A percentile compares a stretch with the other conserved stretches of the same genome.
These are phyloP conservation scores for Ptychochromis oligacanthus DNA, from an alignment of 2,113 vertebrate genomes.

Conservation along the genomic window DNA sequence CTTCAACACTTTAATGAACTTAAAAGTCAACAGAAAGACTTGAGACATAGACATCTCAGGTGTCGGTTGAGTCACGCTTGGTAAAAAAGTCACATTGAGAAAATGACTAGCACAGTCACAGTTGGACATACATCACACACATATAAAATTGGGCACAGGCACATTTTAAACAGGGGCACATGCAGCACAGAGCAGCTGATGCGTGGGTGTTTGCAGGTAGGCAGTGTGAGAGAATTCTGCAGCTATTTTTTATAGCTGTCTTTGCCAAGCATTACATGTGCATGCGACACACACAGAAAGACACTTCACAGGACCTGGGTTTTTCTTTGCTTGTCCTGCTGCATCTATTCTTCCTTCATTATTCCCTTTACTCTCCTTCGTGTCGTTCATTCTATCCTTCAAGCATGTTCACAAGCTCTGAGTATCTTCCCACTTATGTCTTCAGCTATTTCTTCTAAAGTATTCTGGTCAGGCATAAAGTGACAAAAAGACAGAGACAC, in stretches of 20 bases:
- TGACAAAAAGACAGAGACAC: not conserved
- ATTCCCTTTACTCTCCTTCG: not conserved
- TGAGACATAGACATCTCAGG: conserved; percentile 12
- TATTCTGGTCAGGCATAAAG: not conserved
- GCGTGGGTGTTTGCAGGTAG: conserved; percentile 74
- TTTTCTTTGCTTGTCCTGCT: not conserved
- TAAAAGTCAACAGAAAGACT: not conserved
- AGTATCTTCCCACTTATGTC: not conserved
- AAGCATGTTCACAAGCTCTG: not conserved
- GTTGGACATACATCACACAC: conserved; percentile 46
- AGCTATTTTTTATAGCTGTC: conserved; percentile 42
- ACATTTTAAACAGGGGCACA: conserved; percentile 42
- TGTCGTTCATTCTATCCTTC: not conserved
- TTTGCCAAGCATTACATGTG: conserved; percentile 35
- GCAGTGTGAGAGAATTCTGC: conserved; percentile 54
- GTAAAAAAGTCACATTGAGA: not conserved
- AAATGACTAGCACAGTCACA: conserved; percentile 3
- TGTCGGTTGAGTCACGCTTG: not conserved
- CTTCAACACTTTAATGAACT: not conserved
- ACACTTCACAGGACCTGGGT: conserved; percentile 10
- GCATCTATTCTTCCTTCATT: conserved; percentile 4
- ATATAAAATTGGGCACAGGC: conserved; percentile 28
- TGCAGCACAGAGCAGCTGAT: conserved; percentile 62
- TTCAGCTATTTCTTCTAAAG: not conserved
- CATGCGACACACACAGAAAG: conserved; percentile 5